Evolutionary conservation across 2,797 vertebrate genomes (phyloP), one percentile per base, ranked within the genome.

Genomic region (Falco novaeseelandiae): DNA sequence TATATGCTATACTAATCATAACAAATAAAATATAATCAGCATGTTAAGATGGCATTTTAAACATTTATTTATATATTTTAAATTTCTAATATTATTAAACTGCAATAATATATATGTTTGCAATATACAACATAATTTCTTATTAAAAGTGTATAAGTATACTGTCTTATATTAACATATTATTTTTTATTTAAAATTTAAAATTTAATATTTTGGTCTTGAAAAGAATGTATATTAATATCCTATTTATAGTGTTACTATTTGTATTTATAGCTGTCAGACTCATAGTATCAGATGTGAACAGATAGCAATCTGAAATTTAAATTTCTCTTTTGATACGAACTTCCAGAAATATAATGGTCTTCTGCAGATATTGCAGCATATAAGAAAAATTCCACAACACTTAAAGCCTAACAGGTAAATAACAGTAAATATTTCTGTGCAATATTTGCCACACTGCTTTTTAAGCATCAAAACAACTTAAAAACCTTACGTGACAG

Each of bases 101-200:
- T 36, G 21, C 16, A 73, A 30, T 46, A 34, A 27, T 6, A 14
- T 17, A 40, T 10, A 12, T 22, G 42, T 4, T 8, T 16, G 42
- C 42, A 42, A 42, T 18, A 42, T 42, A 42, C 7, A 42, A 42
- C 42, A 42, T 21, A 16, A 81, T 26, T 59, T 65, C 16, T 38
- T 55, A 10, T 49, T 34, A 38, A 51, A 72, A 72, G 1, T 4
- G 46, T 42, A 13, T 27, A 29, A n/a, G 44, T 55, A 27, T 17
- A 44, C 0, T 16, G 8, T 3, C 2, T 46, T 40, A 46, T 51
- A 26, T 3, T 12, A 9, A 4, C 2, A 10, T 14, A 82, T 5
- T 14, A 29, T 15, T 44, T 30, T 72, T 70, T 71, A 27, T 23
- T 3, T 38, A 42, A 2, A 55, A 46, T 40, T 46, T 71, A 40